Percentiles rank a stretch among this genome's conserved stretches.
Evolutionary conservation across 2,113 vertebrate species (phyloP).

Genomic region (Podarcis raffonei): DNA sequence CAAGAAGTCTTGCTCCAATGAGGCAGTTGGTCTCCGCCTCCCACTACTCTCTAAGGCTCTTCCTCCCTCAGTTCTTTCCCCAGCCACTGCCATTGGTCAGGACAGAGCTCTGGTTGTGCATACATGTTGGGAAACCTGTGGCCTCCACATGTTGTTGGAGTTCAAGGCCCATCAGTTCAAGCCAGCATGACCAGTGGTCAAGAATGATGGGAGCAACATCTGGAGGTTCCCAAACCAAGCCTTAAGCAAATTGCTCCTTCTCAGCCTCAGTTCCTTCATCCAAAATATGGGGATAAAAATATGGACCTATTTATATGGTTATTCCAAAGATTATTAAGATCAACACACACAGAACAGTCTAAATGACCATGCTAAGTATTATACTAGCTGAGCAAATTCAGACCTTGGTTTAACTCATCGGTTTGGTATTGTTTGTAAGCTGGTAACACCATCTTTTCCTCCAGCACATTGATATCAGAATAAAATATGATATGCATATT

Average conservation of each 20-base stretch:
- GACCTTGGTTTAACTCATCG: neutral
- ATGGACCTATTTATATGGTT: neutral
- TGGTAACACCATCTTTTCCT: neutral
- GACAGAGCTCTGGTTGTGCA: neutral
- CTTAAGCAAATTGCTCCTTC: neutral
- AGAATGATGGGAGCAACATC: neutral
- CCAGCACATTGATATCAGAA: neutral
- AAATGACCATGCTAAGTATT: neutral
- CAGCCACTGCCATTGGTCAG: neutral
- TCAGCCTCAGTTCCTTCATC: neutral
- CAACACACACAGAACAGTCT: too few relatives aligned
- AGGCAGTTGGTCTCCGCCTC: too few relatives aligned
- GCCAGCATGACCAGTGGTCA: neutral
- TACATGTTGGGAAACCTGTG: neutral
- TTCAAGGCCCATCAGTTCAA: neutral
- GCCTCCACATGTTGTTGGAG: neutral
- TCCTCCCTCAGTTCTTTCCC: too few relatives aligned
- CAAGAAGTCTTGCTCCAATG: too few relatives aligned
- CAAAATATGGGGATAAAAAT: neutral
- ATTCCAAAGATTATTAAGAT: too few relatives aligned
- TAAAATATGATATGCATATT: neutral
- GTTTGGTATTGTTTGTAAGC: neutral
- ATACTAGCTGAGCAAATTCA: neutral
- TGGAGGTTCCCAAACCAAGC: neutral
- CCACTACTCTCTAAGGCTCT: too few relatives aligned